Base-by-base conservation (phyloP, 2,113 vertebrate species). In the Shinisaurus crocodilurus region DNA sequence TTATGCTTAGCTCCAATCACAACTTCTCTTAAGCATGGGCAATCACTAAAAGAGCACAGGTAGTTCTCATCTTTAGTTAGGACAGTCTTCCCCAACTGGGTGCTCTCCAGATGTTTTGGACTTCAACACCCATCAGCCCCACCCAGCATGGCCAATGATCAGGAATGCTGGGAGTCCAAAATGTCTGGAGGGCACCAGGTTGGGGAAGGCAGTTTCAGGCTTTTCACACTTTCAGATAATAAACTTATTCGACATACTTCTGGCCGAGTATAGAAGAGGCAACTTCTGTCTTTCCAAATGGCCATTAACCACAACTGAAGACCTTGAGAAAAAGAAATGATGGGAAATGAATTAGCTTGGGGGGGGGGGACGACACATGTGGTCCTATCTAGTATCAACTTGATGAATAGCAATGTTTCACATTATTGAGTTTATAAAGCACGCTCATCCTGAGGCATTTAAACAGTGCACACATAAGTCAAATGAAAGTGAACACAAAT, bases 351-450 rank as follows among this genome's bases (percentile, higher is more conserved):
- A 65, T 67, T 89, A 48, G 50, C 69, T 75, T 63, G 48, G 34
- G 15, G 40, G 23, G 7, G 10, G n/a, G n/a, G n/a, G n/a, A n/a
- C n/a, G n/a, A n/a, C n/a, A 74, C 16, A 29, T 45, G 20, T 20
- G 43, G 27, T 20, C 60, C 60, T 69, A 80, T 54, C 43, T 90
- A 37, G 27, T 37, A 16, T 69, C 72, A 77, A 40, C 34, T 79
- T 80, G 75, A 43, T 70, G 45, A 90, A 90, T 12, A 85, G n/a
- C 60, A 79, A 67, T 8, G 45, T 77, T 86, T 90, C 65, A 85
- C n/a, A 50, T 65, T 65, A 20, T 63, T 67, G 8, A 74, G n/a
- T 57, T 75, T 84, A 48, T 76, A 40, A 84, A 76, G 43, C 6
- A 29, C 25, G 37, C 45, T 79, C 15, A 23, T 45, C 74, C 74